Evolutionary conservation across 2,888 invertebrate species (phyloP).

Genomic region (Encarsia formosa): DNA sequence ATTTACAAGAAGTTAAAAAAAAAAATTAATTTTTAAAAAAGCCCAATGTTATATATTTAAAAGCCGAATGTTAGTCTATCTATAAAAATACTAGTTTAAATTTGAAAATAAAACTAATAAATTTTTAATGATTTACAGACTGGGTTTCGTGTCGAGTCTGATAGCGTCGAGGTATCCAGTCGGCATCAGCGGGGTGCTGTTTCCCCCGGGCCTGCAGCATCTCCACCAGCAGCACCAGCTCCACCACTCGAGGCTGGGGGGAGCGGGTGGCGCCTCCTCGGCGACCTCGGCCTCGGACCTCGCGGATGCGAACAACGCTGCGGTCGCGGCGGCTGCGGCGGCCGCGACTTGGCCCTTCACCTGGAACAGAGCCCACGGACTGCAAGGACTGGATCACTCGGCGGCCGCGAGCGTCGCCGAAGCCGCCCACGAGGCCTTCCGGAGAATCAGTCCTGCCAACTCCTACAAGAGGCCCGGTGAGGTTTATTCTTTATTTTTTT

Average conservation of each 20-base stretch:
- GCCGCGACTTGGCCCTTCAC: slow-evolving; percentile 48
- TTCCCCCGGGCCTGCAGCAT: slow-evolving; percentile 46
- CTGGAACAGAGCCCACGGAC: slow-evolving; percentile 46
- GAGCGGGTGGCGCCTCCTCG: slow-evolving; percentile 44
- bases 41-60: no score
- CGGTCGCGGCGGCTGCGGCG: slow-evolving; percentile 28
- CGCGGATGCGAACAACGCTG: slow-evolving; percentile 43
- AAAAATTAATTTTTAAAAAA: no score
- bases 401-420: no score
- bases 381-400: slow-evolving; percentile 47
- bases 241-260: slow-evolving; percentile 42
- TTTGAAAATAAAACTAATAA: not conserved
- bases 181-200: slow-evolving; percentile 45
- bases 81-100: not conserved
- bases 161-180: slow-evolving; percentile 47
- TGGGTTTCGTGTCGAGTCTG: slow-evolving; percentile 47
- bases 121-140: slow-evolving; percentile 33
- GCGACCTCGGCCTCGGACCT: slow-evolving; percentile 37
- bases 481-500: slow-evolving; percentile 1
- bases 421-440: slow-evolving; percentile 43
- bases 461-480: slow-evolving; percentile 47
- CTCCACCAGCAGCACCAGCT: slow-evolving; percentile 47
- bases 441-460: slow-evolving; percentile 45
- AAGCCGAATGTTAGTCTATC: no score
- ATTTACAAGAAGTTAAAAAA: no score